Evolutionary conservation across 2,113 vertebrate genomes (phyloP), one percentile per base, ranked within the genome.

Genomic region (Cisticola juncidis): DNA sequence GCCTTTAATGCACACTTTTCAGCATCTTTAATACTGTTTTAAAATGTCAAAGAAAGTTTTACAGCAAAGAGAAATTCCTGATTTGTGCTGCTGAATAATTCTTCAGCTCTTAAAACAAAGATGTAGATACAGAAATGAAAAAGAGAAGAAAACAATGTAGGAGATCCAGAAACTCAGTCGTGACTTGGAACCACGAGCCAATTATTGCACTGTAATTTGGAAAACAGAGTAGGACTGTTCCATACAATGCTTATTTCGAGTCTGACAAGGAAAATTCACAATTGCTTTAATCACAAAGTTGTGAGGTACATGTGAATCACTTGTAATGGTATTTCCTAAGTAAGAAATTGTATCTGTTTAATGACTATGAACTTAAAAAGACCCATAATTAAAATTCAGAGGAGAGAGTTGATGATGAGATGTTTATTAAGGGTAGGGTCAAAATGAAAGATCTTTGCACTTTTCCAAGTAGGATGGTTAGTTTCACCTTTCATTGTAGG

Each of bases 151-250:
- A 95, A 94, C 48, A 91, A 92, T 57, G 86, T 85, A 95, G 77
- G 77, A 91, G 95, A 92, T 72, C 84, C 18, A 92, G 86, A 95
- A 94, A 84, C 69, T 96, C 77, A 84, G 86, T 97, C 86, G 73
- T 95, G 96, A 96, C 92, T 96, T 61, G 86, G 56, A 95, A 56
- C 92, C 81, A 78, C 2, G 5, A 95, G 40, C 26, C 60, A 91
- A 76, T 92, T 91, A 97, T 74, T 92, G 81, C 45, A 51, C 89
- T 95, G 72, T 81, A 94, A 91, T 95, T 92, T 94, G 53, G 61
- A 94, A 94, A 95, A 89, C 40, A 71, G 69, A 88, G 76, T 84
- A 84, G 88, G 83, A 91, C 78, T 90, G 56, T 69, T 91, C 86
- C 57, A 56, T 33, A 81, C 48, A 92, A 64, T 57, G 40, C 65